phyloP scores from a whole-genome alignment of 2,113 vertebrate genomes.

The Scophthalmus maximus region DNA sequence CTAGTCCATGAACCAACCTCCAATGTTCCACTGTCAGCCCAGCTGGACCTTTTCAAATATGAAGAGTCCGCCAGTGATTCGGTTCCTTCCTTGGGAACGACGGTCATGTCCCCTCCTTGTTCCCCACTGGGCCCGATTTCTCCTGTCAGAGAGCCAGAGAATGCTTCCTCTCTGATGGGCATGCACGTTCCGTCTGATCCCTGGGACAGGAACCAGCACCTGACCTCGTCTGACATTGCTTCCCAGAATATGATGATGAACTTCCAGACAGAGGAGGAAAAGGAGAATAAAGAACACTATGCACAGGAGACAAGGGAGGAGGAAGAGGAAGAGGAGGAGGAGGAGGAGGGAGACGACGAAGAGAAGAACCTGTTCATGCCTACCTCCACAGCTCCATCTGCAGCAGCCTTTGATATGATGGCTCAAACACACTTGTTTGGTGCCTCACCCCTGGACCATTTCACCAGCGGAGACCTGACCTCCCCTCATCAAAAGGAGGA shows the following conservation, averaged over 20 bases:
- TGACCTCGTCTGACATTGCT: slow-evolving; percentile 15
- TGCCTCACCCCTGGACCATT: slow-evolving; percentile 44
- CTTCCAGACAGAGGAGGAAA: slow-evolving; percentile 47
- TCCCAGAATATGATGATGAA: slow-evolving; percentile 41
- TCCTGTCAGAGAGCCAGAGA: slow-evolving; percentile 57
- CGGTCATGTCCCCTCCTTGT: slow-evolving; percentile 81
- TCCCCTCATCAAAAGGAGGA: slow-evolving; percentile 77
- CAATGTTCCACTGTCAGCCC: slow-evolving; percentile 41
- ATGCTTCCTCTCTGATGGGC: slow-evolving; percentile 53
- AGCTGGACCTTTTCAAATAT: slow-evolving; percentile 61
- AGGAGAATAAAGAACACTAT: slow-evolving; percentile 26
- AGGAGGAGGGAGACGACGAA: slow-evolving; percentile 48
- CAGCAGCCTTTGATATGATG: slow-evolving; percentile 36
- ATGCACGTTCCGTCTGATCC: slow-evolving; percentile 52
- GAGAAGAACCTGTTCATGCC: slow-evolving; percentile 62
- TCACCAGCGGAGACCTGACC: slow-evolving; percentile 36
- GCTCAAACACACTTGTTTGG: slow-evolving; percentile 49
- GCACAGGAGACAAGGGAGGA: slow-evolving; percentile 20
- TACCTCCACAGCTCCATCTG: slow-evolving; percentile 36
- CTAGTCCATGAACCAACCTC: slow-evolving; percentile 19
- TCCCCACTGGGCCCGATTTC: slow-evolving; percentile 71
- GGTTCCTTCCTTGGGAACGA: slow-evolving; percentile 75
- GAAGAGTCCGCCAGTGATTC: slow-evolving; percentile 44
- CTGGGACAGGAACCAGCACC: slow-evolving; percentile 51
- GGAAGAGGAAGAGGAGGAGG: slow-evolving; percentile 17